Conservation (phyloP, 2,888 invertebrate species). For the Cotesia congregata region DNA sequence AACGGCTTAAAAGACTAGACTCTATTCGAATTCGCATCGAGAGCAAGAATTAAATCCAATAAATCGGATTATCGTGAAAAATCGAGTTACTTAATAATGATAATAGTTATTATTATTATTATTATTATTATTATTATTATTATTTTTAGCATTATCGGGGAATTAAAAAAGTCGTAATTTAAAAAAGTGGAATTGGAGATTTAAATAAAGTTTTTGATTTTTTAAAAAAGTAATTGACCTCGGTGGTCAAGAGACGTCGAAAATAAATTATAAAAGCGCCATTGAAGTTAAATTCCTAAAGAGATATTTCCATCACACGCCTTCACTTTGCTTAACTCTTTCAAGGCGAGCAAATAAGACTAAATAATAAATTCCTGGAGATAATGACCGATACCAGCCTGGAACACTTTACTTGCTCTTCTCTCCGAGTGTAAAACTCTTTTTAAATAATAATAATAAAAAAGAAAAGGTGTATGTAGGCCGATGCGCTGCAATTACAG, state of each 20-base stretch:
- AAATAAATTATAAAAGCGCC: background rate
- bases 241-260: background rate
- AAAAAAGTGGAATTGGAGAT: background rate
- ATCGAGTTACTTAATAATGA: no score
- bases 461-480: slow-evolving; percentile 40
- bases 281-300: background rate
- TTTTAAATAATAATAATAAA: slow-evolving; percentile 7
- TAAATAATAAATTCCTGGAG: background rate
- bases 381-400: background rate
- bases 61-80: background rate
- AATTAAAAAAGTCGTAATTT: slow-evolving; percentile 1
- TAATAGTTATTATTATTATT: no score
- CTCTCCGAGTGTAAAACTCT: slow-evolving; percentile 8
- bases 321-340: slow-evolving; percentile 6
- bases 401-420: background rate
- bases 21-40: no score
- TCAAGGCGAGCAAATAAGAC: slow-evolving; percentile 1
- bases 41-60: background rate
- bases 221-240: background rate
- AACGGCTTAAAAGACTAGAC: background rate
- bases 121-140: no score
- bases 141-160: no score
- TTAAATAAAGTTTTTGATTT: background rate
- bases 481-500: slow-evolving; percentile 45
- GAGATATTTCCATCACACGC: background rate